Base-by-base conservation (phyloP, 1,140 invertebrate genomes). In the Stegodyphus dumicola region DNA sequence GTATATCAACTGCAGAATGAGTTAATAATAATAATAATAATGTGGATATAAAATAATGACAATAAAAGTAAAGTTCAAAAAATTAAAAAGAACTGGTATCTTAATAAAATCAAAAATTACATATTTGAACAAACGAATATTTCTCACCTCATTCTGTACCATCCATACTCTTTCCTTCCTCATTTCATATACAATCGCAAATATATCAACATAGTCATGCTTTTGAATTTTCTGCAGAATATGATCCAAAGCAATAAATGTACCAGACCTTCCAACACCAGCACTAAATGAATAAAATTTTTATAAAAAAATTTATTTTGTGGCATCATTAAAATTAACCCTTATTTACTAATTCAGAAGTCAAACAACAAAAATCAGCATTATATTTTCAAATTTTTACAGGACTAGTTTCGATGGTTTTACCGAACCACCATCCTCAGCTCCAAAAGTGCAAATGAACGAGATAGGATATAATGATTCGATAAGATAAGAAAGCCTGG, bases 81-180 rank as follows among this genome's bases (percentile, higher is more conserved):
- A 64, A 11, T 64, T 10, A 15, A 74, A 74, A 6, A 74, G 9
- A 74, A 6, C 5, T 74, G 6, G 6, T 6, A 9, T 10, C 10
- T 5, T 6, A 77, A 48, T 11, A 18, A 64, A 6, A 60, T 64
- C 7, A 13, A 69, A 54, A 74, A 52, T 10, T 52, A 52, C 11
- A 66, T 81, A 33, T 33, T 33, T 33, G 33, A 33, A 33, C 33
- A 33, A 33, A 33, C 3, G 33, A 33, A 60, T 60, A 60, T 60
- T 10, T 60, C 86, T 84, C 87, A 92, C 91, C 90, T 93, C 93
- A 87, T 93, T 94, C 88, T 94, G 93, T 48, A 99, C 98, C 98
- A 99, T 99, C 94, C 97, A 98, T 15, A 98, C 97, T 81, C 98
- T 93, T 91, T 99, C 97, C 90, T 96, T 95, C 69, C 98, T 93